Conservation (phyloP, 35 echinoderm and acorn worm genomes). For the Amphiura filiformis region DNA sequence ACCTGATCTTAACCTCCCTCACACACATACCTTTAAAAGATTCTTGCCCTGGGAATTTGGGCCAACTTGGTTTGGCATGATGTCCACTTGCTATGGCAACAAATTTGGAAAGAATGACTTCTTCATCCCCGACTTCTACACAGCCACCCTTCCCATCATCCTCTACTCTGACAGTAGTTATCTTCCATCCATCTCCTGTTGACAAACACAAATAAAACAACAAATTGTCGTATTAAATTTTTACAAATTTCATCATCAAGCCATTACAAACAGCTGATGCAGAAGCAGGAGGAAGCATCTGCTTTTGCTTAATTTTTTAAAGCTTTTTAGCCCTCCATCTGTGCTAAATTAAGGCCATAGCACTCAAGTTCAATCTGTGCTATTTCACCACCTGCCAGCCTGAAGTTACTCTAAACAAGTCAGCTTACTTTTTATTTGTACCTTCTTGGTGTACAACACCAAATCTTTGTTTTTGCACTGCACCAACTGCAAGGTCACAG, state of each 20-base stretch:
- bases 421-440: too few relatives aligned
- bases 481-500: too few relatives aligned
- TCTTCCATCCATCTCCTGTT: conserved; percentile 73
- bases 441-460: too few relatives aligned
- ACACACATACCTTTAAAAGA: conserved; percentile 88
- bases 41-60: conserved; percentile 80
- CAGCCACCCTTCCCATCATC: conserved; percentile 59
- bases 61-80: conserved; percentile 79
- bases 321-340: too few relatives aligned
- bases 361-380: too few relatives aligned
- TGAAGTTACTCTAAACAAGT: too few relatives aligned
- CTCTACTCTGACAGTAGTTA: conserved; percentile 53
- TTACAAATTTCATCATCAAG: neutral
- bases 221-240: neutral
- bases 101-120: conserved; percentile 58
- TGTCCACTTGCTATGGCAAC: conserved; percentile 97
- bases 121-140: conserved; percentile 49
- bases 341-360: too few relatives aligned
- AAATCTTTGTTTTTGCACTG: too few relatives aligned
- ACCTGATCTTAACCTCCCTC: too few relatives aligned
- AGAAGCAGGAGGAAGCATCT: too few relatives aligned
- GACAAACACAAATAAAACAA: neutral
- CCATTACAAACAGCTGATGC: neutral
- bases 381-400: too few relatives aligned
- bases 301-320: too few relatives aligned